Conservation (phyloP, 2,888 invertebrate species). For the Drosophila hamatofila region DNA sequence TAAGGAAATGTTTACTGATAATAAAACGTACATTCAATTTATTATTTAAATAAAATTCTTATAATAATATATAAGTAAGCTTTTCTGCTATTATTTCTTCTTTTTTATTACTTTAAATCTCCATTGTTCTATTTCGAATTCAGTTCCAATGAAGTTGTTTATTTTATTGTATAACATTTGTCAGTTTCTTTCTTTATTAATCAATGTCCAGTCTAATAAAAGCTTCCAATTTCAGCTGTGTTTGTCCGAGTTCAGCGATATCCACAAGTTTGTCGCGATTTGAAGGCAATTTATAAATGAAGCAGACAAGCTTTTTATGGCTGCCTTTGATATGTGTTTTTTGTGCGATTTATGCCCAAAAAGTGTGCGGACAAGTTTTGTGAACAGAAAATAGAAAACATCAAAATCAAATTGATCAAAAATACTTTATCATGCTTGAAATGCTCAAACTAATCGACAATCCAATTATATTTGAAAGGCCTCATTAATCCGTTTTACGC, state of each 20-base stretch:
- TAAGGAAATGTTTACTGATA: background rate
- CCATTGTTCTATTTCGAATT: background rate
- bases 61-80: background rate
- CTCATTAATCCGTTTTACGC: constrained; percentile 60
- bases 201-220: constrained; percentile 7
- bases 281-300: constrained; percentile 60
- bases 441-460: constrained; percentile 40
- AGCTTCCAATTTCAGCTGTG: constrained; percentile 16
- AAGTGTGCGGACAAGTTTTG: constrained; percentile 32
- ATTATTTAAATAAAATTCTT: background rate
- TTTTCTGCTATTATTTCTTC: no score
- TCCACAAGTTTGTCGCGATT: constrained; percentile 37
- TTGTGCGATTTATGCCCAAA: constrained; percentile 42
- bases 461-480: constrained; percentile 64
- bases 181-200: constrained; percentile 6
- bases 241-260: constrained; percentile 29
- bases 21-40: background rate
- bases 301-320: constrained; percentile 57
- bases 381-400: constrained; percentile 1
- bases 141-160: background rate
- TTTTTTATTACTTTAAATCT: background rate
- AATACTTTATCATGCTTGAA: constrained; percentile 19
- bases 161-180: background rate
- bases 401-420: constrained; percentile 8
- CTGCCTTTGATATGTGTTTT: constrained; percentile 20